Evolutionary conservation across 1,140 invertebrate genomes (phyloP), one percentile per base, ranked within the genome.

Genomic region (Dinothrombium tinctorium): DNA sequence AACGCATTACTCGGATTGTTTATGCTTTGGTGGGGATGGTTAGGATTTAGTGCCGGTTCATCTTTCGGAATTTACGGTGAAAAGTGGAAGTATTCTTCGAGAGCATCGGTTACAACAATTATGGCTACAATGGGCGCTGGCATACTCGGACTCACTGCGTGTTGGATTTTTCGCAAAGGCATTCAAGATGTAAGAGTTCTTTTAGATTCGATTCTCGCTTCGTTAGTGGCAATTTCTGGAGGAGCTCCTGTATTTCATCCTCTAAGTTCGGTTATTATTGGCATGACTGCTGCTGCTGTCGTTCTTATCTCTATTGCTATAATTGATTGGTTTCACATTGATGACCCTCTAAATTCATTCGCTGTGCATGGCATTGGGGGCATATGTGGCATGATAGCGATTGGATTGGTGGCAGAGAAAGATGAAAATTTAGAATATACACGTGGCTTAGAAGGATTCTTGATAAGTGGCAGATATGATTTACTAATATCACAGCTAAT

Each of bases 11-110:
- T 50, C 2, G 51, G 51, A 11, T 36, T 53, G 12, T 51, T 53
- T 29, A 49, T 53, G 48, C 32, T 54, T 9, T 53, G 59, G 59
- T 61, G 59, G 59, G 57, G 58, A n/a, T n/a, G n/a, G n/a, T n/a
- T n/a, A n/a, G n/a, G n/a, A n/a, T n/a, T n/a, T n/a, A n/a, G n/a
- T n/a, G n/a, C n/a, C n/a, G n/a, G n/a, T n/a, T n/a, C n/a, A n/a
- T n/a, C n/a, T n/a, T n/a, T n/a, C n/a, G n/a, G n/a, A n/a, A n/a
- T n/a, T n/a, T n/a, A n/a, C n/a, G n/a, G n/a, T n/a, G n/a, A n/a
- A n/a, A n/a, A n/a, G n/a, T n/a, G n/a, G n/a, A n/a, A n/a, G n/a
- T n/a, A n/a, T n/a, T n/a, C n/a, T n/a, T n/a, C n/a, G n/a, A n/a
- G n/a, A n/a, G n/a, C n/a, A n/a, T n/a, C n/a, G n/a, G n/a, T n/a